Evolutionary conservation across 92 coral and sea anemone species (phyloP), one percentile per base, ranked within the genome.

Genomic region (Scolanthus callimorphus): DNA sequence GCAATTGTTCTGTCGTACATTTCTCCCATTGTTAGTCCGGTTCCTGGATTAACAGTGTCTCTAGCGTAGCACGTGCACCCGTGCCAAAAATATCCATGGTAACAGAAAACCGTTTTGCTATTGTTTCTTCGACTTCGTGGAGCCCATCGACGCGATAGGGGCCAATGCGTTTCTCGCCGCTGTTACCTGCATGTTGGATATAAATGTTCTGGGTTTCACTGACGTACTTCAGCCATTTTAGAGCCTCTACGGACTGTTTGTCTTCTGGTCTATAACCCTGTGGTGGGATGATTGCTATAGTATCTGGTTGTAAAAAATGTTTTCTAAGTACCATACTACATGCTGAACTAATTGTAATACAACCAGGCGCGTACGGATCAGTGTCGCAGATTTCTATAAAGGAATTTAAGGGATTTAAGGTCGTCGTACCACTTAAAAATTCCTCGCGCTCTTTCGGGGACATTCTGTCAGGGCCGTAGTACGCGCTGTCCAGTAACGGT

Each of bases 91-190:
- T 71, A 72, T 0, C 80, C 85, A 1, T 46, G 38, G 50, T 17
- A 76, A 38, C 67, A 62, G 23, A 26, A 76, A 8, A 59, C 54
- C 12, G 74, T 69, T 1, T 76, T 76, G 1, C 71, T 34, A 15
- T 6, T 15, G 41, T 34, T 15, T 34, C 6, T 15, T 15, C 41
- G 15, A 6, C 41, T 15, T 6, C 41, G 6, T 34, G 6, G 15
- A 34, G 41, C 41, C 41, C 41, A 34, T 15, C 41, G 41, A 15
- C n/a, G n/a, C n/a, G n/a, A n/a, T n/a, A n/a, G n/a, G n/a, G n/a
- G n/a, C n/a, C 8, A 6, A 34, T 6, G 41, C 41, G 41, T 15
- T 34, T 34, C 41, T 34, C 41, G 8, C 41, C 41, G 15, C 6
- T 6, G 41, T 34, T 34, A 34, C 41, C 41, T 15, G 41, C 41